A percentile compares a stretch with the other conserved stretches of the same genome.
Evolutionary conservation across 2,888 invertebrate species (phyloP).

Genomic region (Limnephilus auricula): DNA sequence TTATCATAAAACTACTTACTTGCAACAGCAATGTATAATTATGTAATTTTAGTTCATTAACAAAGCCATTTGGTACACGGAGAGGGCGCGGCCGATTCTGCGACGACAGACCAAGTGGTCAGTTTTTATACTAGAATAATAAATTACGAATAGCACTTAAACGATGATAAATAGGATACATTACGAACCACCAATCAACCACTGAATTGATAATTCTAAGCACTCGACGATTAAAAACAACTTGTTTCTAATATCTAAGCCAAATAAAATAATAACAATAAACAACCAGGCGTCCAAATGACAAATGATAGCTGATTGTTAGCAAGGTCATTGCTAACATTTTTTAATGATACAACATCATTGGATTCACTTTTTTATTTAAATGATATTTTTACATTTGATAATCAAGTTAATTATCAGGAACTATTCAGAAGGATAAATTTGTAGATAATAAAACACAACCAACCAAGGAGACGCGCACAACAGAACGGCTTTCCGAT

Average conservation of each 20-base stretch:
- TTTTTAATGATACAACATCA: no score
- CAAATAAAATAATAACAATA: no score
- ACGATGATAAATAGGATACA: not conserved
- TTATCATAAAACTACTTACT: constrained; percentile 14
- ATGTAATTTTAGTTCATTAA: constrained; percentile 50
- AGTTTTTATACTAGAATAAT: not conserved
- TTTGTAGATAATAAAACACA: no score
- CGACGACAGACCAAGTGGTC: constrained; percentile 11
- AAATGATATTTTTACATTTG: no score
- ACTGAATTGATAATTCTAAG: no score
- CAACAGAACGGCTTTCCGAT: no score
- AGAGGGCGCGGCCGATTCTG: constrained; percentile 9
- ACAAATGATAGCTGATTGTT: not conserved
- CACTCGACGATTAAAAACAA: not conserved
- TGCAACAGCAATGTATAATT: constrained; percentile 46
- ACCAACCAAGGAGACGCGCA: no score
- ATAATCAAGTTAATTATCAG: no score
- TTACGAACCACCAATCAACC: not conserved
- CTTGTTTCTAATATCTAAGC: not conserved
- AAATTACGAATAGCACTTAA: not conserved
- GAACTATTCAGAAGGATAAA: no score
- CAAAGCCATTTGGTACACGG: constrained; percentile 47
- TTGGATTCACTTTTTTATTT: no score
- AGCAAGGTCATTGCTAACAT: not conserved
- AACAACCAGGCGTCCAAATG: not conserved